phyloP scores from a whole-genome alignment of 2,888 invertebrate species.

The Patella caerulea region DNA sequence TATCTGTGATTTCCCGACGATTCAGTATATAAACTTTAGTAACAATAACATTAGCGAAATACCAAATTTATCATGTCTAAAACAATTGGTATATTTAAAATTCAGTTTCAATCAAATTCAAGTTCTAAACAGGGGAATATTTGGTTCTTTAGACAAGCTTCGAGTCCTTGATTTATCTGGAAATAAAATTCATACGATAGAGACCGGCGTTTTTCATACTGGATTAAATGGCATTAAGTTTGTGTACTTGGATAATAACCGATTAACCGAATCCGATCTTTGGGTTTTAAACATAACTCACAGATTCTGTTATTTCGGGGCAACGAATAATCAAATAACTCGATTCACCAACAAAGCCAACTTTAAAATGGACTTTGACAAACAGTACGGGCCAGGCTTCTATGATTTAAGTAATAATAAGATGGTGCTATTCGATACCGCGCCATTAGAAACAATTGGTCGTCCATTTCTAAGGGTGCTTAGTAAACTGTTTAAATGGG shows the following conservation, averaged over 20 bases:
- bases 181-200: neutral
- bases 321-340: neutral
- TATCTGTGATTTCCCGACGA: neutral
- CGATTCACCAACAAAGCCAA: too few relatives aligned
- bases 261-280: neutral
- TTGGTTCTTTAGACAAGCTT: neutral
- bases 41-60: neutral
- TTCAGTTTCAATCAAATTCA: neutral
- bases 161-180: neutral
- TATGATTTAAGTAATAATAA: too few relatives aligned
- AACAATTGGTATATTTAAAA: neutral
- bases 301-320: neutral
- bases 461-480: too few relatives aligned
- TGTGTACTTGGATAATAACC: neutral
- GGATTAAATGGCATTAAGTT: neutral
- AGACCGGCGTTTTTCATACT: neutral
- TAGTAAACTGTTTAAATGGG: too few relatives aligned
- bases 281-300: neutral
- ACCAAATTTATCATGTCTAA: neutral
- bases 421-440: too few relatives aligned
- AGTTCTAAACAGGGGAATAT: neutral
- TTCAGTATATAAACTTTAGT: neutral
- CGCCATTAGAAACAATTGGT: too few relatives aligned
- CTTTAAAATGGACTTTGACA: too few relatives aligned
- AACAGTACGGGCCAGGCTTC: too few relatives aligned